A percentile compares a stretch with the other conserved stretches of the same genome.
Conservation (phyloP, 1,140 invertebrate species). For the Argopecten irradians region DNA sequence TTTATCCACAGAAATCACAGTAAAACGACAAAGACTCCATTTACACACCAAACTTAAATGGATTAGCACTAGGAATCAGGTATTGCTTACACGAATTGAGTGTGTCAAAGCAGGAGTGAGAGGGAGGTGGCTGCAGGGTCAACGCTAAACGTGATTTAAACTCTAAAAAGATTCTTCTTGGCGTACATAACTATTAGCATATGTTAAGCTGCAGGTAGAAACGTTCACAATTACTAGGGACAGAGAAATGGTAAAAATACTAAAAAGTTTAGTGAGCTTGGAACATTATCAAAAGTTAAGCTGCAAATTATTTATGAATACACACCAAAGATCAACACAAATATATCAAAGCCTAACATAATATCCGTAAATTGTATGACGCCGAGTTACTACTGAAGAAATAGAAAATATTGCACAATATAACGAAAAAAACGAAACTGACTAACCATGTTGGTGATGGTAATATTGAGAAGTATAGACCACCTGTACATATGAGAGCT, state of each 20-base stretch:
- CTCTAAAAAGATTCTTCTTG: not conserved
- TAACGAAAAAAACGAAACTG: not conserved
- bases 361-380: too few relatives aligned
- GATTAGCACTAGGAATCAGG: not conserved
- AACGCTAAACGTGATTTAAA: not conserved
- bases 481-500: not conserved
- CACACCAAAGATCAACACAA: too few relatives aligned
- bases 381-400: too few relatives aligned
- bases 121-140: not conserved
- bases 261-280: not conserved
- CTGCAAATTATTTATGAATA: too few relatives aligned
- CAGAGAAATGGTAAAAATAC: not conserved
- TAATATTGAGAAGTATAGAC: not conserved
- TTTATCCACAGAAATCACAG: not conserved
- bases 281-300: too few relatives aligned
- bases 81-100: not conserved
- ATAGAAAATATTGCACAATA: too few relatives aligned
- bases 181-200: not conserved
- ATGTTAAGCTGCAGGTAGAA: not conserved
- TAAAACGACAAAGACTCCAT: not conserved
- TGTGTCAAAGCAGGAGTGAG: not conserved
- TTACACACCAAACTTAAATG: not conserved
- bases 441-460: not conserved
- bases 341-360: too few relatives aligned
- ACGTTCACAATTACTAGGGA: not conserved